Evolutionary conservation across 1,140 invertebrate genomes (phyloP).

Genomic region (Subanguina moxae): DNA sequence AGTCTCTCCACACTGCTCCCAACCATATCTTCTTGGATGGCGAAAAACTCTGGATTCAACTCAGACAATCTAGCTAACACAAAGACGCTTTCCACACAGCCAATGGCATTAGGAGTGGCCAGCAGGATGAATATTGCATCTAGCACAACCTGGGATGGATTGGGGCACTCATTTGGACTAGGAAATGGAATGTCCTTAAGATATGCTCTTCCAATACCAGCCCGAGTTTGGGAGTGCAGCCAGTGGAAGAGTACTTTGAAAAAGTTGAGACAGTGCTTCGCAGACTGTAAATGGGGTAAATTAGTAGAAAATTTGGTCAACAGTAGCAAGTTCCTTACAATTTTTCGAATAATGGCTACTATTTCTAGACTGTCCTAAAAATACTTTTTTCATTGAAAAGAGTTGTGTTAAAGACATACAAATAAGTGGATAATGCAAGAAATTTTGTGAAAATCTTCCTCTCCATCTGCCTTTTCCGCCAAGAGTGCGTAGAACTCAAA

Average conservation of each 20-base stretch:
- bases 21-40: neutral
- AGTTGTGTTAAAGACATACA: no score
- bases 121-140: conserved; percentile 1
- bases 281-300: neutral
- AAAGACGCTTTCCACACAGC: neutral
- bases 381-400: no score
- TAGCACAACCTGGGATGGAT: neutral
- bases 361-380: neutral
- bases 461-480: conserved; percentile 1
- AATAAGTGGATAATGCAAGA: neutral
- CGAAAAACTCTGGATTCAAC: neutral
- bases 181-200: neutral
- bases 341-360: neutral
- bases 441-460: conserved; percentile 2
- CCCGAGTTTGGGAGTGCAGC: neutral
- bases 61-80: conserved; percentile 3
- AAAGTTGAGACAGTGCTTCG: neutral
- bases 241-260: neutral
- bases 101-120: neutral
- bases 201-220: neutral
- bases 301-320: neutral
- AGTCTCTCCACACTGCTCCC: neutral
- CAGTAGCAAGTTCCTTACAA: neutral
- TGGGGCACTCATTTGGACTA: neutral
- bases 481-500: conserved; percentile 1